phyloP scores from a whole-genome alignment of 2,797 vertebrate species.

The Cyclopterus lumpus region DNA sequence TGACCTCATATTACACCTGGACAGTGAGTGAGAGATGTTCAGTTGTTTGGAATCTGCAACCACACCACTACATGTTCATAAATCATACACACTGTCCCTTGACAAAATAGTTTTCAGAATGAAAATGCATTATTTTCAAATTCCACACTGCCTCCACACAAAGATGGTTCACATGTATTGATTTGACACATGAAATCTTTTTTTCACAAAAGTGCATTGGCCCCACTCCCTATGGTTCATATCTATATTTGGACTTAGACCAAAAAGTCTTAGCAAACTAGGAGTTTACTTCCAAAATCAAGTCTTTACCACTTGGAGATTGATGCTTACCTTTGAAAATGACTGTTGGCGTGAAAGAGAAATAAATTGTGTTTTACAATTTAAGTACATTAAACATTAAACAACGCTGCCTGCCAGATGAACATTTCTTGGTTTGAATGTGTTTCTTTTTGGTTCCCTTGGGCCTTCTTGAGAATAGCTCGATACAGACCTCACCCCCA shows the following conservation, averaged over 20 bases:
- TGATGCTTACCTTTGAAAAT: constrained; percentile 76
- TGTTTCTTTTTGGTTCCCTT: background rate
- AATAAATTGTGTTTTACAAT: constrained; percentile 71
- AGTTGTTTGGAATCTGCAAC: background rate
- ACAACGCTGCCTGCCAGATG: constrained; percentile 9
- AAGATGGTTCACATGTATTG: background rate
- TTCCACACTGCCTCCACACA: background rate
- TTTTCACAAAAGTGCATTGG: background rate
- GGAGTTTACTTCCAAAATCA: constrained; percentile 8
- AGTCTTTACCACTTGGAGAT: constrained; percentile 46
- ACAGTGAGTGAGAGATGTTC: background rate
- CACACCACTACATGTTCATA: too few relatives aligned
- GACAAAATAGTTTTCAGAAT: background rate
- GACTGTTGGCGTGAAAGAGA: constrained; percentile 76
- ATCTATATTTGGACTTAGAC: background rate
- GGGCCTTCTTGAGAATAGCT: background rate
- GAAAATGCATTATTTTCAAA: background rate
- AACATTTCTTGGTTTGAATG: background rate
- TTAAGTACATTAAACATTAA: constrained; percentile 38
- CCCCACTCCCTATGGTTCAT: background rate
- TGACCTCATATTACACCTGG: background rate
- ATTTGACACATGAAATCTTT: background rate
- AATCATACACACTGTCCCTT: background rate
- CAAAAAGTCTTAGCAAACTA: background rate
- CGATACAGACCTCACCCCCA: background rate